phyloP scores from a whole-genome alignment of 30 jellyfish, hydroid and myxozoan genomes.

The Aurelia sp. region DNA sequence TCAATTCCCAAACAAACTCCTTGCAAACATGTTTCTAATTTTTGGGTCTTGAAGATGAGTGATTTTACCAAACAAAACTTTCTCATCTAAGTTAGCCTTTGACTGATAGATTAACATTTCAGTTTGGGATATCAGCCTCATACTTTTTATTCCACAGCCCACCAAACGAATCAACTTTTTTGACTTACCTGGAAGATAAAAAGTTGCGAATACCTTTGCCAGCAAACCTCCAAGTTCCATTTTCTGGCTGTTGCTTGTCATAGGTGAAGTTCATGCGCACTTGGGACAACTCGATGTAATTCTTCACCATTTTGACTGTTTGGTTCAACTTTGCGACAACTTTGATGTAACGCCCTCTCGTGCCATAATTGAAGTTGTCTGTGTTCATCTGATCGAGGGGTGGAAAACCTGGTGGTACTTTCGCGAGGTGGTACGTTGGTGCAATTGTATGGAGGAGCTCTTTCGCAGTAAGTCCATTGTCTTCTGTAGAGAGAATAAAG shows the following conservation, averaged over 20 bases:
- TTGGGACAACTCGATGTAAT: constrained; percentile 61
- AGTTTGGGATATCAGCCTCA: no score
- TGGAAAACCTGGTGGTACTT: constrained; percentile 99
- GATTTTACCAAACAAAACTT: no score
- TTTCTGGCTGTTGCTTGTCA: constrained; percentile 87
- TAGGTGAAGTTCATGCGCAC: constrained; percentile 87
- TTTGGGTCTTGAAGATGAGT: no score
- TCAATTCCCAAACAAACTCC: no score
- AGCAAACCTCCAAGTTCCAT: constrained; percentile 85
- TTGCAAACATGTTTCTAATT: no score
- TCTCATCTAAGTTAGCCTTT: no score
- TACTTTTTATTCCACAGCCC: no score
- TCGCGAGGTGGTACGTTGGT: constrained; percentile 91
- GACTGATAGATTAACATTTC: no score
- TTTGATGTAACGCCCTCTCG: constrained; percentile 83
- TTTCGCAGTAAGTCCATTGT: constrained; percentile 82
- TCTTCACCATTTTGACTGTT: constrained; percentile 87
- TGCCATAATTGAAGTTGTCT: constrained; percentile 90
- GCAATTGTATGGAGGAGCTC: constrained; percentile 95
- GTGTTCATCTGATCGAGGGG: constrained; percentile 87
- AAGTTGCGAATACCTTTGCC: constrained; percentile 70
- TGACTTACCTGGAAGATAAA: no score
- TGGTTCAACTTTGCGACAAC: constrained; percentile 78
- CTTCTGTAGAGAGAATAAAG: constrained; percentile 39
- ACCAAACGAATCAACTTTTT: no score